phyloP scores from a whole-genome alignment of 2,888 invertebrate genomes.

The Tipula helvola region DNA sequence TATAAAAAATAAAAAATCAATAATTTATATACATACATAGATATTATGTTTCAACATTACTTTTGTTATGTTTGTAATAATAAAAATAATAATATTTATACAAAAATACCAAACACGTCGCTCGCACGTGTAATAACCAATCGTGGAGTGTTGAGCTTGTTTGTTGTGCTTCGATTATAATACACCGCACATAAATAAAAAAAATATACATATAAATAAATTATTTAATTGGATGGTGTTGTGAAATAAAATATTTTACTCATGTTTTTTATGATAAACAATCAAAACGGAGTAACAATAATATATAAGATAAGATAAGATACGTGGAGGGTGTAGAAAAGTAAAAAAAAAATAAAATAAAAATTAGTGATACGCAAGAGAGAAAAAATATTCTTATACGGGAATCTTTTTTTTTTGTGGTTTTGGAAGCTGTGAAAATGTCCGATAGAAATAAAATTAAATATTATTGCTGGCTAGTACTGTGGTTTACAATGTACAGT shows the following conservation, averaged over 20 bases:
- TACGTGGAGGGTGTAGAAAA: not conserved
- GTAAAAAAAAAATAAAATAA: no score
- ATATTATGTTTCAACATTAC: not conserved
- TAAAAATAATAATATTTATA: not conserved
- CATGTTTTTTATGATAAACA: not conserved
- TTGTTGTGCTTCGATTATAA: not conserved
- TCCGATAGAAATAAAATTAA: not conserved
- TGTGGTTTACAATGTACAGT: not conserved
- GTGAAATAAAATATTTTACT: not conserved
- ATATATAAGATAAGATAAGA: not conserved
- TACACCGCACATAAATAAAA: no score
- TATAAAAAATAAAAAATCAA: not conserved
- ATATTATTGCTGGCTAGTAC: not conserved
- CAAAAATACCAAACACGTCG: not conserved
- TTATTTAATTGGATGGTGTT: not conserved
- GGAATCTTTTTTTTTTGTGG: not conserved
- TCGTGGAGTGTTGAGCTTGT: not conserved
- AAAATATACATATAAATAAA: not conserved
- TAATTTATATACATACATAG: not conserved
- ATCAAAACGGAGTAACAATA: not conserved
- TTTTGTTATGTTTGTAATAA: not conserved
- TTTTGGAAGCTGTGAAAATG: not conserved
- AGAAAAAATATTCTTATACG: not conserved
- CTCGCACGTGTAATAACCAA: not conserved
- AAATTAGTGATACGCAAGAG: not conserved